phyloP scores from a whole-genome alignment of 2,888 invertebrate species.

The Machimus atricapillus region DNA sequence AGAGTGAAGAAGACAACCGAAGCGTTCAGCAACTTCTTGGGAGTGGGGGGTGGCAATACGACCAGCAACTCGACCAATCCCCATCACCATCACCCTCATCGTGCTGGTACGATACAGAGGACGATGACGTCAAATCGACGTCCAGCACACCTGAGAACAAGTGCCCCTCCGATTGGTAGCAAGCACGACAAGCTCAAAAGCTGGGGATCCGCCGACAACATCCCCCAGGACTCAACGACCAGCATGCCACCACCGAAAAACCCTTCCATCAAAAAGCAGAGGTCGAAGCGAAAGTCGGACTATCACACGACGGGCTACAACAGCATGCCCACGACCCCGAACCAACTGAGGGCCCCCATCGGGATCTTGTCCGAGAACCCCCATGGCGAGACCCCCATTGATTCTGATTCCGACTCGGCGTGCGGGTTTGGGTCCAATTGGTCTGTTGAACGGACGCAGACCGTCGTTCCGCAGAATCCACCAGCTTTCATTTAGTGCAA shows the following conservation, averaged over 20 bases:
- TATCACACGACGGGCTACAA: conserved; percentile 65
- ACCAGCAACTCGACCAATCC: conserved; percentile 53
- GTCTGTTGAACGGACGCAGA: conserved; percentile 60
- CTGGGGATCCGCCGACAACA: conserved; percentile 91
- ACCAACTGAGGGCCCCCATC: conserved; percentile 64
- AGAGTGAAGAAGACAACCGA: conserved; percentile 92
- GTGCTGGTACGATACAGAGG: conserved; percentile 48
- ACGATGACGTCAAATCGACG: conserved; percentile 48
- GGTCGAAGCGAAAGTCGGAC: conserved; percentile 68
- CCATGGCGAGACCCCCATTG: conserved; percentile 63
- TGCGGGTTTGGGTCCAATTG: conserved; percentile 84
- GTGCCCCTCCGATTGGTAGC: conserved; percentile 54
- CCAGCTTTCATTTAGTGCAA: conserved; percentile 16
- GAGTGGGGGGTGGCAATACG: conserved; percentile 71
- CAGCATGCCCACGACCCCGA: conserved; percentile 75
- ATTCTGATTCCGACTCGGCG: conserved; percentile 87
- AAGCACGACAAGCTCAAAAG: conserved; percentile 75
- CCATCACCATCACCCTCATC: conserved; percentile 50
- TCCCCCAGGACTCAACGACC: conserved; percentile 68
- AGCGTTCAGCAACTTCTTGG: conserved; percentile 89
- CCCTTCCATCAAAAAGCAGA: conserved; percentile 70
- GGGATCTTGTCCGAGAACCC: conserved; percentile 50
- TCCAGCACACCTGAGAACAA: conserved; percentile 54
- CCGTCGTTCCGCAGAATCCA: conserved; percentile 15
- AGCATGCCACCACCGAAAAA: conserved; percentile 75